Evolutionary conservation across 2,888 invertebrate species (phyloP).

Genomic region (Idaea aversata): DNA sequence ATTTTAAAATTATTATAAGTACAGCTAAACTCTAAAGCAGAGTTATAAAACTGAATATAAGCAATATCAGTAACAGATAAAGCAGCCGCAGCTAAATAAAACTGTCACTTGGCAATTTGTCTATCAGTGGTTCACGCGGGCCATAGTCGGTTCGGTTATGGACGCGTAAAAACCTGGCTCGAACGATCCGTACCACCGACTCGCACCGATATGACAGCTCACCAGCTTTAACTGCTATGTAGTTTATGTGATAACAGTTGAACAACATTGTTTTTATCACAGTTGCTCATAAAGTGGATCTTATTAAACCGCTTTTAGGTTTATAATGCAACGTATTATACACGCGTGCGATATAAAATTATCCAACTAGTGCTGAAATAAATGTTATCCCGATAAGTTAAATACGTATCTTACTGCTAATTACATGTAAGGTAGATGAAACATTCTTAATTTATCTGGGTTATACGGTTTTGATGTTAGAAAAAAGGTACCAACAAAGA

Average conservation of each 20-base stretch:
- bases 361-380: too few relatives aligned
- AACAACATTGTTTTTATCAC: constrained; percentile 6
- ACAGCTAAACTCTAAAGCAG: too few relatives aligned
- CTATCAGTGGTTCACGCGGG: constrained; percentile 38
- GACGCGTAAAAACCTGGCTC: constrained; percentile 48
- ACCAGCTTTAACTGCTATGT: constrained; percentile 34
- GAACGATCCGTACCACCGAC: constrained; percentile 38
- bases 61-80: constrained; percentile 9
- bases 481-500: too few relatives aligned
- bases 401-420: too few relatives aligned
- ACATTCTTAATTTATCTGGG: too few relatives aligned
- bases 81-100: constrained; percentile 25
- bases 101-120: constrained; percentile 41
- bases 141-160: constrained; percentile 50
- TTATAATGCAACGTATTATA: too few relatives aligned
- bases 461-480: too few relatives aligned
- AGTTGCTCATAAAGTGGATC: background rate
- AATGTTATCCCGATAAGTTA: too few relatives aligned
- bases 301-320: too few relatives aligned
- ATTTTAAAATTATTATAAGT: too few relatives aligned
- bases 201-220: constrained; percentile 45
- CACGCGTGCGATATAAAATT: too few relatives aligned
- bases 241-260: constrained; percentile 18
- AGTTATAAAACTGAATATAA: constrained; percentile 20
- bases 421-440: too few relatives aligned